phyloP scores from a whole-genome alignment of 2,797 vertebrate genomes.

The Argentina silus region DNA sequence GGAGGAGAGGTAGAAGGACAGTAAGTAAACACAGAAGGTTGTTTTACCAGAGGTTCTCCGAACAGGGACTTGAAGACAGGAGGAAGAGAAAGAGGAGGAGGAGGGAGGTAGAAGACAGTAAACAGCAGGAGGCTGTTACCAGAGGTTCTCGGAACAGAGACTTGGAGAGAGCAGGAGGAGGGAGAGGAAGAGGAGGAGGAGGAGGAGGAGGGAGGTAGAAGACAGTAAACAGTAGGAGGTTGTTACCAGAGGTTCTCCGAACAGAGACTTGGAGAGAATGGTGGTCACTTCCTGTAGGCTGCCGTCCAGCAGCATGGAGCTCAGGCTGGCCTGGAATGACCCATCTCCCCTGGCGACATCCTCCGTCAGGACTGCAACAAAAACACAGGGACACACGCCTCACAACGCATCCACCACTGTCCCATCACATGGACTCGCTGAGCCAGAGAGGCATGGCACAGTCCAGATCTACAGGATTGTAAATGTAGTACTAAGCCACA shows the following conservation, averaged over 20 bases:
- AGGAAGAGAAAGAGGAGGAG: not conserved
- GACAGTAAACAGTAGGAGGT: not conserved
- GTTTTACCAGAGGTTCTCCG: constrained; percentile 93
- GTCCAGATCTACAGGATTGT: not conserved
- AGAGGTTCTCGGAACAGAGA: not conserved
- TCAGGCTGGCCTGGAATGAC: constrained; percentile 88
- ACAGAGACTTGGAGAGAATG: constrained; percentile 94
- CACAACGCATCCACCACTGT: not conserved
- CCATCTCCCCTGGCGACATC: constrained; percentile 88
- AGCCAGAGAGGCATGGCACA: not conserved
- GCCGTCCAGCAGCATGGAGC: constrained; percentile 92
- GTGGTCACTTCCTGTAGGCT: constrained; percentile 92
- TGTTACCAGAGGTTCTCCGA: constrained; percentile 95
- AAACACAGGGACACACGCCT: constrained; percentile 18
- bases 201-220: not conserved
- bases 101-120: not conserved
- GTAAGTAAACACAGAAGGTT: constrained; percentile 10
- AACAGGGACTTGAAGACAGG: constrained; percentile 84
- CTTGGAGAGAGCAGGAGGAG: not conserved
- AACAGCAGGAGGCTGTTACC: too few species aligned
- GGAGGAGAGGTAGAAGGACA: not conserved
- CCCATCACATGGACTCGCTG: not conserved
- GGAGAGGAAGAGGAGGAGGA: not conserved
- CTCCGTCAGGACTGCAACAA: constrained; percentile 87
- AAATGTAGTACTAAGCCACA: not conserved